phyloP scores from a whole-genome alignment of 2,113 vertebrate genomes.

The Pelecanus crispus region DNA sequence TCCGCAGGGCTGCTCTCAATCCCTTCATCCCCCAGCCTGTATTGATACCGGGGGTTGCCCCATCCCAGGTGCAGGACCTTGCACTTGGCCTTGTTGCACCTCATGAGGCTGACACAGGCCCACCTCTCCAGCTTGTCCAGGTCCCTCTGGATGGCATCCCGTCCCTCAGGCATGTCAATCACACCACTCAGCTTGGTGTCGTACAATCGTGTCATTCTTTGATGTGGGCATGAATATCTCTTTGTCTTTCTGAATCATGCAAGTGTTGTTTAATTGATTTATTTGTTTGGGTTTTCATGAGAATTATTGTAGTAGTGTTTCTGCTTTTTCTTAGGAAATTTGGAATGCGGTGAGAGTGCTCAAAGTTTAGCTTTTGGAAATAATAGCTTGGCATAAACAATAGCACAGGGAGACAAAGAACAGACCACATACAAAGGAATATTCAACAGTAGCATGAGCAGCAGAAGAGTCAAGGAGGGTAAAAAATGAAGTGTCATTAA shows the following conservation, averaged over 20 bases:
- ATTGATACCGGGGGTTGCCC: no score
- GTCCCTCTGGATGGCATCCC: no score
- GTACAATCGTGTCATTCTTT: background rate
- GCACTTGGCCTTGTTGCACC: no score
- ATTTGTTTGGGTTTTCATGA: slow-evolving; percentile 11
- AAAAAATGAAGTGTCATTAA: background rate
- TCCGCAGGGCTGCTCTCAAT: no score
- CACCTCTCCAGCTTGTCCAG: no score
- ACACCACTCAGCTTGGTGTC: no score
- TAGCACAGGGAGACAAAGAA: background rate
- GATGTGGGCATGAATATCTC: background rate
- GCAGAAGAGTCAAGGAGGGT: background rate
- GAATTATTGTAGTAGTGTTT: background rate
- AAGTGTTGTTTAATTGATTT: background rate
- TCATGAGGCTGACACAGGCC: no score
- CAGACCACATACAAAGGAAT: background rate
- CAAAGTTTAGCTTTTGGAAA: slow-evolving; percentile 12
- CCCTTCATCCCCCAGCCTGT: no score
- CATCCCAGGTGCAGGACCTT: no score
- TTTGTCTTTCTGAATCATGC: background rate
- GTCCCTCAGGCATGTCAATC: no score
- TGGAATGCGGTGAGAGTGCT: background rate
- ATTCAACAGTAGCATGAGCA: background rate
- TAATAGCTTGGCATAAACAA: background rate
- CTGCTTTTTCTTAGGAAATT: background rate